Percentiles rank a stretch among this genome's conserved stretches.
phyloP scores from a whole-genome alignment of 2,113 vertebrate species.

The Nesospiza acunhae region DNA sequence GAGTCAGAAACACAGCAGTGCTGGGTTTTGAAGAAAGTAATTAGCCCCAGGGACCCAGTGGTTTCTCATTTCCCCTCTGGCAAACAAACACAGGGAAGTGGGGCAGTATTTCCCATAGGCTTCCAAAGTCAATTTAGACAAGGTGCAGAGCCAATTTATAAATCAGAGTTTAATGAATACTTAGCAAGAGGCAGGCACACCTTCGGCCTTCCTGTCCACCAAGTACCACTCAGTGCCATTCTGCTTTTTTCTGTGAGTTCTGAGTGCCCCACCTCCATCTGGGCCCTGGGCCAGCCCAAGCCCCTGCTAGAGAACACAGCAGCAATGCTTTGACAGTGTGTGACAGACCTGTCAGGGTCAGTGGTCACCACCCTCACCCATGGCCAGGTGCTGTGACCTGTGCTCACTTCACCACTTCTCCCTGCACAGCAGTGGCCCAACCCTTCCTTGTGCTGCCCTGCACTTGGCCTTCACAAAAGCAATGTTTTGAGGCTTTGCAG shows the following conservation, averaged over 20 bases:
- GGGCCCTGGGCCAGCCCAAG: background rate
- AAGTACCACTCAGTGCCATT: background rate
- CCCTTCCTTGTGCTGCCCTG: background rate
- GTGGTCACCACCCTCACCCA: background rate
- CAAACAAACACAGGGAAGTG: conserved; percentile 14
- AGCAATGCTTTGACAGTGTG: fast-evolving
- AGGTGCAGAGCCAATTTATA: background rate
- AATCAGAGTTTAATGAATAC: background rate
- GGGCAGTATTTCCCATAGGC: background rate
- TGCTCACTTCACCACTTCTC: background rate
- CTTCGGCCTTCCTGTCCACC: background rate
- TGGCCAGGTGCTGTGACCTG: background rate
- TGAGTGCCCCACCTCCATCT: background rate
- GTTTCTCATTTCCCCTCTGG: conserved; percentile 43
- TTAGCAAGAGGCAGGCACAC: background rate
- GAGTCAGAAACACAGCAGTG: conserved; percentile 46
- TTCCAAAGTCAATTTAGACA: conserved; percentile 6
- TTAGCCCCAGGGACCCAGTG: background rate
- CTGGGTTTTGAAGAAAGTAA: conserved; percentile 40
- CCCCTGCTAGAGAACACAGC: background rate
- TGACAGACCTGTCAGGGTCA: background rate
- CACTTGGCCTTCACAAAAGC: background rate
- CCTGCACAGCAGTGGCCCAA: background rate
- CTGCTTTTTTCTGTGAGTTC: background rate
- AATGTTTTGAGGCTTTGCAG: background rate